Percentiles rank a stretch among this genome's conserved stretches.
Evolutionary conservation across 2,113 vertebrate genomes (phyloP).

Genomic region (Aegithalos caudatus): DNA sequence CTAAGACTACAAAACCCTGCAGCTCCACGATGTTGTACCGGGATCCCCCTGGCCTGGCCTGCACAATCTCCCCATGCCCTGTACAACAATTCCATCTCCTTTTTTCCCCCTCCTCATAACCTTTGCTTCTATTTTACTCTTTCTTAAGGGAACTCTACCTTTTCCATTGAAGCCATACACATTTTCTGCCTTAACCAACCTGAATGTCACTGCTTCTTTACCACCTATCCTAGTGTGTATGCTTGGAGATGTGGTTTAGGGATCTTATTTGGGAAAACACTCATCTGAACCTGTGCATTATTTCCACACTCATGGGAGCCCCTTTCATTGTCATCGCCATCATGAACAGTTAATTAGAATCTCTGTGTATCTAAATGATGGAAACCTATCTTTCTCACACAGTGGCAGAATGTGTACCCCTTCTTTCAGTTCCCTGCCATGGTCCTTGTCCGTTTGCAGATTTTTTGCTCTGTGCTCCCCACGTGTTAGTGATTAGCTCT

Average conservation of each 20-base stretch:
- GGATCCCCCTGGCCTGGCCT: background rate
- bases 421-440: background rate
- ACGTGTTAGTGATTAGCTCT: background rate
- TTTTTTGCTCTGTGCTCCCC: background rate
- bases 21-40: background rate
- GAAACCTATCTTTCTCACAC: background rate
- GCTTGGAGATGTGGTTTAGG: background rate
- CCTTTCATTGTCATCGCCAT: background rate
- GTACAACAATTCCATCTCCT: accelerated
- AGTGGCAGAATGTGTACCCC: accelerated
- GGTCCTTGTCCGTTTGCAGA: background rate
- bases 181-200: background rate
- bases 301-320: background rate
- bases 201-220: background rate
- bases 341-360: background rate
- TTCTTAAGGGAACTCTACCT: background rate
- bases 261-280: background rate
- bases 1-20: background rate
- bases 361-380: background rate
- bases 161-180: background rate
- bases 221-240: background rate
- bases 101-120: accelerated
- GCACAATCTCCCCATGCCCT: accelerated
- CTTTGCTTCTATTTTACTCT: background rate
- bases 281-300: background rate